Base-by-base conservation (phyloP, 2,797 vertebrate species). In the Anguilla marmorata region DNA sequence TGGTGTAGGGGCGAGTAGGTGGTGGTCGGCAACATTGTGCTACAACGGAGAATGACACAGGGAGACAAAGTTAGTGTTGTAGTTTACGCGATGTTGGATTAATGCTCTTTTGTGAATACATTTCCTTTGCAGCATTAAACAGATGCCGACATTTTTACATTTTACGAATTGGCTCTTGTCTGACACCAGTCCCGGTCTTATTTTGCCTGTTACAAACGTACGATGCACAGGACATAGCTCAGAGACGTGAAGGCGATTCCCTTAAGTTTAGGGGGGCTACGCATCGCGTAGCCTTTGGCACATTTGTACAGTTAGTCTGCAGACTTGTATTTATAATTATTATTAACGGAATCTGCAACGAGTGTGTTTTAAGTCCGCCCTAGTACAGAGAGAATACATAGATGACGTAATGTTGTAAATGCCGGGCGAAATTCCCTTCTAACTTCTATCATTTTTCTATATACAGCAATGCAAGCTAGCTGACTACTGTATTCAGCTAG, bases 21-120 rank as follows among this genome's bases (percentile, higher is more conserved):
- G 0, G 96, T 98, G 88, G 97, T 98, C 0, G 98, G 98, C 94
- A 99, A 95, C 98, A 99, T 99, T 88, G 88, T 92, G 93, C 96
- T 96, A 88, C 12, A 24, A 76, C 24, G 37, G 84, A 85, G 11
- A 54, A 76, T n/a, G 6, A 85, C n/a, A 33, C 24, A 11, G 19
- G 54, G 84, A 33, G 9, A 66, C 63, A 27, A 27, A n/a, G 7
- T 56, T 8, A n/a, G 24, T 27, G n/a, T n/a, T 66, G 12, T 3
- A 37, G 3, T 7, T 37, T 3, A 79, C 7, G 19, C 3, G 6
- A 12, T 12, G 11, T 14, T 56, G 14, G 12, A 12, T 56, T 56
- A 56, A 56, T 56, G 54, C 54, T 56, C 54, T 56, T 2, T 56
- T 56, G 54, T 56, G 54, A 56, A 14, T 16, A 56, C 54, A 56